Evolutionary conservation across 2,888 invertebrate species (phyloP).

Genomic region (Lymantria dispar): DNA sequence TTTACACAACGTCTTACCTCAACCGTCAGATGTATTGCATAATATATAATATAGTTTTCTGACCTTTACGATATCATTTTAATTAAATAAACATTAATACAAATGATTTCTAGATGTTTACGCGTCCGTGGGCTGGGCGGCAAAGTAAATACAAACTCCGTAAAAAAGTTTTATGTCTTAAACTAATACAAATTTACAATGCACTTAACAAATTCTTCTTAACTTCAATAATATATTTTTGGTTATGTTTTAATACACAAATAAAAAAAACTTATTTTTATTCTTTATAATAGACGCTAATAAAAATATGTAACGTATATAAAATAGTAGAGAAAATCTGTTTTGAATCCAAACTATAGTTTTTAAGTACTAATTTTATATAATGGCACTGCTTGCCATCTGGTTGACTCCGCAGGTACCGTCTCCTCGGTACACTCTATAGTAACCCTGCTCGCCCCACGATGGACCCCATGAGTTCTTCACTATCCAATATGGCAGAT

Average conservation of each 20-base stretch:
- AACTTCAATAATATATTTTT: not conserved
- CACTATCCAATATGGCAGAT: slow-evolving; percentile 94
- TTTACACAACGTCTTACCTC: too few relatives aligned
- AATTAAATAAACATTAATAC: too few relatives aligned
- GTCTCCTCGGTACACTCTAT: slow-evolving; percentile 96
- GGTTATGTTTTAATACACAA: not conserved
- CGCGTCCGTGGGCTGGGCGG: too few relatives aligned
- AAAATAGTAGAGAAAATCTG: not conserved
- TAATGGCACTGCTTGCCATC: slow-evolving; percentile 93
- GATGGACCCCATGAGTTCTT: slow-evolving; percentile 96
- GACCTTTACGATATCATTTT: too few relatives aligned
- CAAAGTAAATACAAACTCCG: too few relatives aligned
- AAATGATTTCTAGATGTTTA: too few relatives aligned
- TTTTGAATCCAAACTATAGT: not conserved
- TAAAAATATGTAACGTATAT: not conserved
- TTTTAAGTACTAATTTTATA: slow-evolving; percentile 30
- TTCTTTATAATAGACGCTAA: not conserved
- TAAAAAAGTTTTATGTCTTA: too few relatives aligned
- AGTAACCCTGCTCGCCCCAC: slow-evolving; percentile 98
- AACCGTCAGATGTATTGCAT: too few relatives aligned
- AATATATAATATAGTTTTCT: too few relatives aligned
- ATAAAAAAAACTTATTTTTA: not conserved
- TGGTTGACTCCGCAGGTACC: slow-evolving; percentile 97
- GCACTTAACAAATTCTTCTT: too few relatives aligned
- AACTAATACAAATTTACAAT: too few relatives aligned